phyloP scores from a whole-genome alignment of 2,113 vertebrate species.

The Stictonetta naevosa region DNA sequence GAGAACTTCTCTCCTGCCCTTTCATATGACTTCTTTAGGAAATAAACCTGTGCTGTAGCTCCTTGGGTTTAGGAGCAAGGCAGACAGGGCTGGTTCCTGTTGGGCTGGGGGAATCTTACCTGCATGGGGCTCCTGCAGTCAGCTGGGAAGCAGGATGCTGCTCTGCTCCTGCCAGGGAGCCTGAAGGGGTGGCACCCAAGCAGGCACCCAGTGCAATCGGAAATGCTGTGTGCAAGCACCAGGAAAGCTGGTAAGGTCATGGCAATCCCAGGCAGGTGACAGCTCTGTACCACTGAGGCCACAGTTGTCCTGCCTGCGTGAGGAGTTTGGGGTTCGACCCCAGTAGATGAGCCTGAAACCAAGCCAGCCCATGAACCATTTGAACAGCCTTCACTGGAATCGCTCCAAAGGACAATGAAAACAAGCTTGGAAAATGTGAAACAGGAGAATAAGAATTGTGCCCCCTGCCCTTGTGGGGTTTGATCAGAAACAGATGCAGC shows the following conservation, averaged over 20 bases:
- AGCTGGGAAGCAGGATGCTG: neutral
- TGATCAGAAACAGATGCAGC: neutral
- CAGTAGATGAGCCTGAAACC: neutral
- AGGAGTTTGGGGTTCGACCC: neutral
- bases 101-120: neutral
- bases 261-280: neutral
- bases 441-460: neutral
- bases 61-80: neutral
- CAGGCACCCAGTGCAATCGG: neutral
- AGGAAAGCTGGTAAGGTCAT: neutral
- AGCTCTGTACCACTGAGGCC: rapidly evolving
- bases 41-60: neutral
- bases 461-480: neutral
- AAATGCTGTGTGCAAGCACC: rapidly evolving
- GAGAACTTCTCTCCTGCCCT: neutral
- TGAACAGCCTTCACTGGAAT: neutral
- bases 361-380: rapidly evolving
- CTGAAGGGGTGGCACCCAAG: neutral
- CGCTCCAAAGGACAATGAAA: neutral
- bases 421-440: neutral
- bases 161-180: neutral
- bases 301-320: neutral
- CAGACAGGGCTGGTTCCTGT: neutral
- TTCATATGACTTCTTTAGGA: neutral
- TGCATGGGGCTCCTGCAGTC: rapidly evolving